Base-by-base conservation (phyloP, 2,888 invertebrate species). In the Ophraella communa region DNA sequence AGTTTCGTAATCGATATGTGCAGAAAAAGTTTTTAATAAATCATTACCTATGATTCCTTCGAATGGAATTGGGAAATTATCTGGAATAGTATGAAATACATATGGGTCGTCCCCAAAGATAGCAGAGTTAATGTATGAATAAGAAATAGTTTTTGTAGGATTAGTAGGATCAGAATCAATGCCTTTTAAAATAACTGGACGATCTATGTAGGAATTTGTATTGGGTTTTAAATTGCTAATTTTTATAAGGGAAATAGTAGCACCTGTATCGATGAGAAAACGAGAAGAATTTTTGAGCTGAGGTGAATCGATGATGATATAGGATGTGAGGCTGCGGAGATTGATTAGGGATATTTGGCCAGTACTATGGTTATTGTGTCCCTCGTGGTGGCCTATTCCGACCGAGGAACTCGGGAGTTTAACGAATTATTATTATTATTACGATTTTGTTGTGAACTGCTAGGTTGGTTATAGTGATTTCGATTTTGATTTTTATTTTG, bases 181-280 rank as follows among this genome's bases (percentile, higher is more conserved):
- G 8, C 54, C 62, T 45, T 24, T 24, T 47, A 66, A 24, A 2
- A 39, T 35, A n/a, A 52, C 56, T 60, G 54, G 49, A 11, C 42
- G 21, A 49, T 51, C 44, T 18, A 47, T 47, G 21, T 17, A 5
- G 33, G 47, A 57, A 33, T 45, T 11, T 2, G 47, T 33, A 21
- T 42, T 11, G 62, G 47, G 62, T 55, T 65, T 49, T 39, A 47
- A 30, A 20, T 53, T 17, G 17, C 33, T 20, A 44, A 45, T 18
- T 68, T 68, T 72, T 11, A 74, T 62, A 23, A 74, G 24, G 18
- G 65, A 69, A 7, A 69, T 58, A 10, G 62, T 59, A 2, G 70
- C 68, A 35, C 72, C 74, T 18, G 75, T 73, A 44, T 73, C 71
- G 18, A 74, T 51, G 18, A 73, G 52, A 55, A 74, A 68, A 66